Conservation (phyloP, 2,888 invertebrate genomes). For the Spodoptera littoralis region DNA sequence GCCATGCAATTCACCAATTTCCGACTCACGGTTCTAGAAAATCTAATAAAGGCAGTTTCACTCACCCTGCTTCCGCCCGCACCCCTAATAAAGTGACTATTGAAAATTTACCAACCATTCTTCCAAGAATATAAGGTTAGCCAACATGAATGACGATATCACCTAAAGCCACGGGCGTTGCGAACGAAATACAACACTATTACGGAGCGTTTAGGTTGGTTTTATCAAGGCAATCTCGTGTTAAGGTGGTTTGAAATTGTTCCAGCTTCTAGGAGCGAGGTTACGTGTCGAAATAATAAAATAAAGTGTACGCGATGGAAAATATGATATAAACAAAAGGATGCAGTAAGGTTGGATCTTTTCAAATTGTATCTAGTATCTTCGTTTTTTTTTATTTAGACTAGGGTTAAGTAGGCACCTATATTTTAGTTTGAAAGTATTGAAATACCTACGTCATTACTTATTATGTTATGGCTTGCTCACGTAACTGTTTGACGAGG, state of each 20-base stretch:
- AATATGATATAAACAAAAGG: slow-evolving; percentile 78
- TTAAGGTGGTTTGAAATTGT: slow-evolving; percentile 68
- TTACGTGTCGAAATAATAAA: slow-evolving; percentile 77
- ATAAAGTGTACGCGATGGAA: slow-evolving; percentile 73
- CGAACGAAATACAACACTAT: slow-evolving; percentile 58
- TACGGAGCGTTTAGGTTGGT: slow-evolving; percentile 32
- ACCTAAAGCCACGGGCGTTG: slow-evolving; percentile 59
- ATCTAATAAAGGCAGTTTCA: slow-evolving; percentile 87
- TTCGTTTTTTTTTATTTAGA: background rate
- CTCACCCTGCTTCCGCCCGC: slow-evolving; percentile 81
- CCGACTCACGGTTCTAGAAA: slow-evolving; percentile 82
- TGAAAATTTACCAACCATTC: slow-evolving; percentile 89
- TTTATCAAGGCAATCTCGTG: slow-evolving; percentile 9
- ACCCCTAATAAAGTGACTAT: slow-evolving; percentile 88
- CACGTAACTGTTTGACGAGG: too few relatives aligned
- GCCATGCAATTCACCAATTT: slow-evolving; percentile 71
- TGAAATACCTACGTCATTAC: too few relatives aligned
- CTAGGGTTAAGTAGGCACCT: too few relatives aligned
- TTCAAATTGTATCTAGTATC: slow-evolving; percentile 6
- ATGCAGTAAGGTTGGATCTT: slow-evolving; percentile 17
- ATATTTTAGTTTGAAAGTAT: too few relatives aligned
- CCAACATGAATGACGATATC: slow-evolving; percentile 75
- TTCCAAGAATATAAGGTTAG: slow-evolving; percentile 87
- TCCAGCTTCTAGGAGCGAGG: slow-evolving; percentile 61
- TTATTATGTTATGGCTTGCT: too few relatives aligned